Percentiles rank a stretch among this genome's conserved stretches.
These are phyloP conservation scores for Psettodes erumei DNA, from an alignment of 2,113 vertebrate species.

Conservation along the genomic window DNA sequence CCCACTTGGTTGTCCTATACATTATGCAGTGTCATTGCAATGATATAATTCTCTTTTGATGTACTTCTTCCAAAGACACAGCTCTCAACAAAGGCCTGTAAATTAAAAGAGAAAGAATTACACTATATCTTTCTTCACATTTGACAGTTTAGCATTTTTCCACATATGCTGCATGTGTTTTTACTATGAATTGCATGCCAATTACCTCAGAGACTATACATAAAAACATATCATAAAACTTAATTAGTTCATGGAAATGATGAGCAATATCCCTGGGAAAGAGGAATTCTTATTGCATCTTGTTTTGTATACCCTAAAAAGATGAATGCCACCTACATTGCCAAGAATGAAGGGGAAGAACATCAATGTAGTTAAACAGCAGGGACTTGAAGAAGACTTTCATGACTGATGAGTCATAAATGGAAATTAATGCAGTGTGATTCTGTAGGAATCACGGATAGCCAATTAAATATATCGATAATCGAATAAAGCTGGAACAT, in stretches of 20 bases:
- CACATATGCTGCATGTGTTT: slow-evolving; percentile 13
- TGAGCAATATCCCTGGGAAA: not conserved
- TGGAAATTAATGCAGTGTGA: not conserved
- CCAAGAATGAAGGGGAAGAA: slow-evolving; percentile 14
- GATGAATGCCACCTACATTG: not conserved
- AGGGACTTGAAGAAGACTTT: slow-evolving; percentile 5
- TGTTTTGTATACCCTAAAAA: slow-evolving; percentile 2
- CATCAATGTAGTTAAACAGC: slow-evolving; percentile 32
- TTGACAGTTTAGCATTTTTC: slow-evolving; percentile 46
- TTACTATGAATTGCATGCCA: slow-evolving; percentile 4
- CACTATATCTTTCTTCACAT: slow-evolving; percentile 30
- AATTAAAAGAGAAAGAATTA: slow-evolving; percentile 46
- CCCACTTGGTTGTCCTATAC: slow-evolving; percentile 38
- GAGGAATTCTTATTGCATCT: not conserved
- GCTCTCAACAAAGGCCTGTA: slow-evolving; percentile 45
- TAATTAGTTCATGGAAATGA: slow-evolving; percentile 12
- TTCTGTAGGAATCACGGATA: slow-evolving; percentile 5
- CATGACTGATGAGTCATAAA: slow-evolving; percentile 18
- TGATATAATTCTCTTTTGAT: slow-evolving; percentile 60
- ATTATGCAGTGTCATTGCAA: slow-evolving; percentile 40
- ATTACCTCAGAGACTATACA: slow-evolving; percentile 20
- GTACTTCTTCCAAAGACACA: slow-evolving; percentile 38
- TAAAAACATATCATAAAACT: slow-evolving; percentile 39
- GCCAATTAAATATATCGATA: slow-evolving; percentile 8
- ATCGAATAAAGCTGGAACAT: slow-evolving; percentile 20